Percentiles rank a stretch among this genome's conserved stretches.
phyloP scores from a whole-genome alignment of 1,140 invertebrate genomes.

The Zaprionus tsacasi region DNA sequence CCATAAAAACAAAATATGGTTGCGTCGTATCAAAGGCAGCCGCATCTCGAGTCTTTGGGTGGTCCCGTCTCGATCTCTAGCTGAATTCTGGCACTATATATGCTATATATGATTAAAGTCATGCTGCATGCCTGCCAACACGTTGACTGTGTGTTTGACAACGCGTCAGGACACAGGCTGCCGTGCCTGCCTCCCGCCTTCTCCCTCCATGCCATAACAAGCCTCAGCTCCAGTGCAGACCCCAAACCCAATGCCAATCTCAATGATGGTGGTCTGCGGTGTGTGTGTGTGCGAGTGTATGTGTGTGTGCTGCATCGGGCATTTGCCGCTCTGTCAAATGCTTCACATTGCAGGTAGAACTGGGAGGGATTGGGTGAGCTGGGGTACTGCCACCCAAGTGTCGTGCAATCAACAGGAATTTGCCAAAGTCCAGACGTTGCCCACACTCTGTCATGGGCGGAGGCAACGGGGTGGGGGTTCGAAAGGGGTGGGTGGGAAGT shows the following conservation, averaged over 20 bases:
- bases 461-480: no score
- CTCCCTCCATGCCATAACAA: slow-evolving; percentile 6
- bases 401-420: slow-evolving; percentile 81
- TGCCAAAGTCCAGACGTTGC: slow-evolving; percentile 62
- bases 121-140: slow-evolving; percentile 22
- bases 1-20: slow-evolving; percentile 68
- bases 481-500: no score
- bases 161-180: slow-evolving; percentile 42
- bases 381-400: slow-evolving; percentile 11
- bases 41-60: slow-evolving; percentile 43
- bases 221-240: slow-evolving; percentile 2
- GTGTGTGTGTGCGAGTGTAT: slow-evolving; percentile 4
- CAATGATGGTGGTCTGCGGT: slow-evolving; percentile 33
- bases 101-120: slow-evolving; percentile 26
- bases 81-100: no score
- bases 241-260: slow-evolving; percentile 29
- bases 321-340: slow-evolving; percentile 44
- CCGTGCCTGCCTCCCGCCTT: not conserved
- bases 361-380: not conserved
- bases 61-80: slow-evolving; percentile 28
- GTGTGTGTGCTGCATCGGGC: slow-evolving; percentile 3
- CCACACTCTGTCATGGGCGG: slow-evolving; percentile 14
- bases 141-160: slow-evolving; percentile 64
- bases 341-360: slow-evolving; percentile 53
- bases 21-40: slow-evolving; percentile 68